phyloP scores from a whole-genome alignment of 2,797 vertebrate species.

The Poecile montanus region DNA sequence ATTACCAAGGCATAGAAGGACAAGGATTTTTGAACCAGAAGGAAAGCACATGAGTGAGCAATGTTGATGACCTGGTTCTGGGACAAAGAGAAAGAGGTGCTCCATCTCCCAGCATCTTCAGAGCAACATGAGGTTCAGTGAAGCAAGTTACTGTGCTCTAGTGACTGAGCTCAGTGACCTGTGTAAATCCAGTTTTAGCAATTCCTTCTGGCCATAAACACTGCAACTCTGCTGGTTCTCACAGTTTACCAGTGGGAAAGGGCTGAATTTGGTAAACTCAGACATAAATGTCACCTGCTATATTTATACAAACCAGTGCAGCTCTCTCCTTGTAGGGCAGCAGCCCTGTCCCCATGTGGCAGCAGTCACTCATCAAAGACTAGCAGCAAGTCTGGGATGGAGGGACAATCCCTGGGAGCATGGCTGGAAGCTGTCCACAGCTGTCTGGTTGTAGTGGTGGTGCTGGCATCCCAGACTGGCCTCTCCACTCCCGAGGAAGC shows the following conservation, averaged over 20 bases:
- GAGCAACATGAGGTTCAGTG: not conserved
- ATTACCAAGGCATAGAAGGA: not conserved
- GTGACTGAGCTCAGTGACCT: not conserved
- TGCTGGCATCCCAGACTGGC: not conserved
- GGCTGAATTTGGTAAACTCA: not conserved
- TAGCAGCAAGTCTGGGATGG: not conserved
- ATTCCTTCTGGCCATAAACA: not conserved
- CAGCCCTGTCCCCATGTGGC: not conserved
- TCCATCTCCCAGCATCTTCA: not conserved
- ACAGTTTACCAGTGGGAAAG: constrained; percentile 27
- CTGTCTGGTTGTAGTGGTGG: not conserved
- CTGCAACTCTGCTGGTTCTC: not conserved
- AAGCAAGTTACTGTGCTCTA: not conserved
- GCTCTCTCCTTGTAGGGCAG: not conserved
- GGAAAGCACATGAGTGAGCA: not conserved
- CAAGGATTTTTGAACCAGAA: not conserved
- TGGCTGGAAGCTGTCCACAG: not conserved
- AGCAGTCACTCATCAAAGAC: not conserved
- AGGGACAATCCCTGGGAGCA: accelerated
- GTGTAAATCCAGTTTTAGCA: constrained; percentile 11
- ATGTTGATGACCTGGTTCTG: accelerated
- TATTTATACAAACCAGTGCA: constrained; percentile 24
- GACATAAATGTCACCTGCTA: not conserved
- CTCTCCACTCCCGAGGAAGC: not conserved
- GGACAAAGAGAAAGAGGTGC: not conserved